These are phyloP conservation scores for Pecten maximus DNA, from an alignment of 2,888 invertebrate genomes.

Conservation along the genomic window DNA sequence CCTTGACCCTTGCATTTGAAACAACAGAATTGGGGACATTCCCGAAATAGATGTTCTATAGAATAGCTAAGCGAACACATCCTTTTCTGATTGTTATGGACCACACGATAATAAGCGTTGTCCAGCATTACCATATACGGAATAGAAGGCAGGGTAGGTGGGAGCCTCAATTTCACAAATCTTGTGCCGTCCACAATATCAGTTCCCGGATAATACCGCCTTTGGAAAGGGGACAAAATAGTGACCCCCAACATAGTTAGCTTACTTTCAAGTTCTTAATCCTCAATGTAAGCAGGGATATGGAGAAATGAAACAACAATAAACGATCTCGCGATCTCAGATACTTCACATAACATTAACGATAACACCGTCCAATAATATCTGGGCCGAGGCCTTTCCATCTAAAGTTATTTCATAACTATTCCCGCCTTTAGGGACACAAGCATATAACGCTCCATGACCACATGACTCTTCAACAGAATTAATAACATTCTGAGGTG, in stretches of 20 bases:
- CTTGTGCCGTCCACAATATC: background rate
- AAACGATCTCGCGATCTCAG: background rate
- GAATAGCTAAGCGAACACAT: background rate
- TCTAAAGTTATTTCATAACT: background rate
- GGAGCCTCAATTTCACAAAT: too few relatives aligned
- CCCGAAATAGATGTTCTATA: background rate
- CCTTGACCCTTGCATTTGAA: background rate
- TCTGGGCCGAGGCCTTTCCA: background rate
- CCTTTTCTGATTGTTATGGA: background rate
- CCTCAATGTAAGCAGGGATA: background rate
- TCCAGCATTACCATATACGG: background rate
- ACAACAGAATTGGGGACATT: background rate
- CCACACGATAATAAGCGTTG: background rate
- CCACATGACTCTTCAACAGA: background rate
- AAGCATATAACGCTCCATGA: background rate
- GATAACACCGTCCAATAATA: background rate
- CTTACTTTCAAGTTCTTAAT: too few relatives aligned
- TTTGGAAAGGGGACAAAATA: too few relatives aligned
- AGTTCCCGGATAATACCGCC: too few relatives aligned
- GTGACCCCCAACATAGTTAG: too few relatives aligned
- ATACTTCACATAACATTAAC: background rate
- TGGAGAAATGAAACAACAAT: background rate
- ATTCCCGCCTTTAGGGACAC: background rate
- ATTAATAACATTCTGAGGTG: too few relatives aligned
- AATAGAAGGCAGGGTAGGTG: background rate